Evolutionary conservation across 2,113 vertebrate species (phyloP), one percentile per base, ranked within the genome.

Genomic region (Lutjanus erythropterus): DNA sequence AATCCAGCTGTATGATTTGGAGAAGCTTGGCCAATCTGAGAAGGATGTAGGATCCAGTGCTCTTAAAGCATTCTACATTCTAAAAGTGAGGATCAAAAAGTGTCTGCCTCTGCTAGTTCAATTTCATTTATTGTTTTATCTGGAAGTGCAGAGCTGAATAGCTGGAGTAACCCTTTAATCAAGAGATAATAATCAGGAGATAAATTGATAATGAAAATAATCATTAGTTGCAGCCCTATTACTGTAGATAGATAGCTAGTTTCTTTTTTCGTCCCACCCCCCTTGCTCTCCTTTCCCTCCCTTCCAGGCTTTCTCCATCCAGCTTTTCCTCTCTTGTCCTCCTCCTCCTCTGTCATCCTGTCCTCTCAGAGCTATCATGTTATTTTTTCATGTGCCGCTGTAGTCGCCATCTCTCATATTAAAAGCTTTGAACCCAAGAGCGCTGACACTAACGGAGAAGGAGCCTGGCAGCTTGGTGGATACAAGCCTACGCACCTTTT

Each of bases 351-450:
- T 42, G n/a, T 71, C 76, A 62, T 58, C 16, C 68, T 27, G 61
- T 61, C 60, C 31, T 55, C 61, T 70, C 31, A 44, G 19, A 70
- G 53, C 37, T 49, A 27, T 75, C 56, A 56, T 47, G 41, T 83
- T 83, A 11, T 73, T 42, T 61, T 83, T 68, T 65, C 16, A 70
- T 53, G 61, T 59, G 41, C 33, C 1, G 27, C 77, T 55, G 56
- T 31, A 21, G 70, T 70, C 39, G 16, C n/a, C 80, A 49, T 86
- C 70, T 52, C 77, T 86, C 68, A 83, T 49, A 65, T 78, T 76
- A 58, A 65, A 74, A 39, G 72, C 73, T 85, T 86, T 86, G 75
- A 83, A 83, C 46, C 21, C 42, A 9, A n/a, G 41, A 83, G 71
- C 25, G 10, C 27, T 44, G 60, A 87, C 53, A 65, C n/a, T 78